These are phyloP conservation scores for Sanderia malayensis DNA, from an alignment of 30 jellyfish, hydroid and myxozoan genomes.

Conservation along the genomic window DNA sequence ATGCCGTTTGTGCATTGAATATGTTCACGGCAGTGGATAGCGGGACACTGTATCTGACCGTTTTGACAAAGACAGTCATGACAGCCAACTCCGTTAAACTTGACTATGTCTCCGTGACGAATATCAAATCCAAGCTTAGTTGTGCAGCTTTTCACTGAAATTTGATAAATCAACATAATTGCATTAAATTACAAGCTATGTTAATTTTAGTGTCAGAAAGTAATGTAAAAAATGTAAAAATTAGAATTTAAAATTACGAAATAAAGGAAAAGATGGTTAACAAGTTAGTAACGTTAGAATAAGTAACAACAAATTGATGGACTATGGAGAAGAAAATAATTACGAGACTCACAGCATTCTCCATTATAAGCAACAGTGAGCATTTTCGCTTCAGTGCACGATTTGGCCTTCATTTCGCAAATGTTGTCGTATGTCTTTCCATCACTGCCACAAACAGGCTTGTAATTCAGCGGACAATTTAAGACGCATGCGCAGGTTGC, in stretches of 20 bases:
- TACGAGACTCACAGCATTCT: conserved; percentile 43
- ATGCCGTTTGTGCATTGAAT: conserved; percentile 29
- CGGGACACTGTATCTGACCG: conserved; percentile 56
- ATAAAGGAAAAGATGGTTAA: no score
- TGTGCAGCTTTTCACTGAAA: neutral
- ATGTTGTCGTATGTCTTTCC: conserved; percentile 50
- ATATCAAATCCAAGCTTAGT: conserved; percentile 11
- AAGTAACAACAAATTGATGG: no score
- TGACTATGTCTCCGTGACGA: conserved; percentile 28
- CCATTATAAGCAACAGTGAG: conserved; percentile 26
- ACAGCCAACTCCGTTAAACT: conserved; percentile 45
- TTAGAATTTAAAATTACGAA: no score
- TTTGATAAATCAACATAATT: no score
- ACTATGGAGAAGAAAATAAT: no score
- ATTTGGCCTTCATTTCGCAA: conserved; percentile 41
- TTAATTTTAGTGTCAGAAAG: no score
- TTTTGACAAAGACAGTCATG: conserved; percentile 47
- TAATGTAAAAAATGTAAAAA: no score
- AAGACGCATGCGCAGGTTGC: conserved; percentile 16
- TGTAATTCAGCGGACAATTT: conserved; percentile 32
- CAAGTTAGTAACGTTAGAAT: no score
- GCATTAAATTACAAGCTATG: no score
- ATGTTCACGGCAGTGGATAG: conserved; percentile 28
- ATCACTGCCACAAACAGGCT: conserved; percentile 75
- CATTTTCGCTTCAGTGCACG: conserved; percentile 20